Evolutionary conservation across 2,888 invertebrate genomes (phyloP), one percentile per base, ranked within the genome.

Genomic region (Rhagium mordax): DNA sequence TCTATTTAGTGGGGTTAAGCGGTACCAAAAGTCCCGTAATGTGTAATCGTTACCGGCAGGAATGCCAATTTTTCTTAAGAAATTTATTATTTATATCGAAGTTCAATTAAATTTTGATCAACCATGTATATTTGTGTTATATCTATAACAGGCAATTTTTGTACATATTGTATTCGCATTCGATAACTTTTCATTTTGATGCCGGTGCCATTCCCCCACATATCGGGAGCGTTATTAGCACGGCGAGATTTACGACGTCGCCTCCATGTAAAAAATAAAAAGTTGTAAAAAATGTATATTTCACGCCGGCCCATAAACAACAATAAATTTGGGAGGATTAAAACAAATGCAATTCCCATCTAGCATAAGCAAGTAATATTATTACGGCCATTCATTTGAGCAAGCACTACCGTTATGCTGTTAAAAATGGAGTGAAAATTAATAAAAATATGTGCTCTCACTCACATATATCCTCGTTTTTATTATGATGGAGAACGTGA

Each of bases 401-500:
- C 47, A 47, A 59, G 73, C 73, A 74, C 71, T 73, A 71, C 68
- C 61, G 70, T 67, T 72, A 72, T 65, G 55, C 72, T 70, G 75
- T 78, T 78, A 78, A 78, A 81, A 81, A 81, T 77, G 74, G 79
- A 75, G 78, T 74, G 74, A 74, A 71, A 81, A 81, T 81, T 80
- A 79, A 81, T 81, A 81, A 81, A 80, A 81, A 81, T 81, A 81
- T 78, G 70, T 64, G 78, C 74, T 76, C 74, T 77, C 76, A 68
- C 76, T 71, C 76, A 70, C 72, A 76, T 74, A 75, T 71, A 77
- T 75, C 61, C 74, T 74, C 75, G 74, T 74, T 79, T 81, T 81
- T 81, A 81, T 82, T 81, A 81, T 82, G 81, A 81, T 81, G 80
- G 79, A 79, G 76, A 62, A 77, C 73, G 74, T 75, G 73, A 21